A percentile compares a stretch with the other conserved stretches of the same genome.
These are phyloP conservation scores for Grantiella picta DNA, from an alignment of 2,113 vertebrate genomes.

Conservation along the genomic window DNA sequence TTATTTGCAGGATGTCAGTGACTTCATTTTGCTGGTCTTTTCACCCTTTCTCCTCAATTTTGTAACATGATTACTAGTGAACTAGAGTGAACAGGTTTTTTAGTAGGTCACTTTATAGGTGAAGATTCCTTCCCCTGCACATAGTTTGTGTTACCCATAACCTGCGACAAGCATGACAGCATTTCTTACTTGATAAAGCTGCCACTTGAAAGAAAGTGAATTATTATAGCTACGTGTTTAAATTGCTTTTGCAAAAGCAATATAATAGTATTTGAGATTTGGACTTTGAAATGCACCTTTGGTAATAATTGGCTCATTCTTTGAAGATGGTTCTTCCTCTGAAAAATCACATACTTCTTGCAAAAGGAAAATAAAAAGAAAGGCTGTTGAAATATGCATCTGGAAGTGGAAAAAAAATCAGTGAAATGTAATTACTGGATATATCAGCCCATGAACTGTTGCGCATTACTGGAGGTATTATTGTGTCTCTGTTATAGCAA, in stretches of 20 bases:
- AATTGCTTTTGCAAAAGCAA: not conserved
- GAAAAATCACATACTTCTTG: not conserved
- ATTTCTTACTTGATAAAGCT: not conserved
- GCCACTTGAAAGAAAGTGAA: not conserved
- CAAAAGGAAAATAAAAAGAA: not conserved
- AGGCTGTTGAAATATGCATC: not conserved
- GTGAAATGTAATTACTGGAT: not conserved
- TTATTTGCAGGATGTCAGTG: not conserved
- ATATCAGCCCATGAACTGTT: not conserved
- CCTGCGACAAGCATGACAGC: not conserved
- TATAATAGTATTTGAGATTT: not conserved
- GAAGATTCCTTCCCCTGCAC: not conserved
- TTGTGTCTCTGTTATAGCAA: not conserved
- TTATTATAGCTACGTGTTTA: not conserved
- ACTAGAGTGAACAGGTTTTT: not conserved
- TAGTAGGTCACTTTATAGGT: not conserved
- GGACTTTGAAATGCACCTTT: not conserved
- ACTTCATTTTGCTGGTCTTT: not conserved
- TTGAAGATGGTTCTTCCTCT: not conserved
- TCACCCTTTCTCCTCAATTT: not conserved
- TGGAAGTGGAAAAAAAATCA: not conserved
- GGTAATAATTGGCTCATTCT: not conserved
- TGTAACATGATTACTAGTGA: not conserved
- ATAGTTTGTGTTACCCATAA: not conserved
- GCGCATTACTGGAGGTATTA: not conserved